Evolutionary conservation across 2,797 vertebrate genomes (phyloP), one percentile per base, ranked within the genome.

Genomic region (Lophius americanus): DNA sequence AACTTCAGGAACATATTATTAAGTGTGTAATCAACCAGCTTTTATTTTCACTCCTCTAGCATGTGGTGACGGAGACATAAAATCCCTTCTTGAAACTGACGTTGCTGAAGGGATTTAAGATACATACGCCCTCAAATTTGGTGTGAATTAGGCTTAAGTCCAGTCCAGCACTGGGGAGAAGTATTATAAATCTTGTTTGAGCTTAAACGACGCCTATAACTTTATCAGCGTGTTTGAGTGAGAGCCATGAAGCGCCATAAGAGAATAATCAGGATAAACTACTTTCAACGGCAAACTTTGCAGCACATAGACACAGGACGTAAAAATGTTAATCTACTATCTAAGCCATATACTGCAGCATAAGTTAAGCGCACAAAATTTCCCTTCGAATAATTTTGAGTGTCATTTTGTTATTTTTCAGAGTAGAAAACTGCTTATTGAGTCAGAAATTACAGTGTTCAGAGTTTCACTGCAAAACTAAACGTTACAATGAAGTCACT

Each of bases 121-220:
- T 74, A 70, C 55, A 65, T 58, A 23, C 23, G 4, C 37, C 55
- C 42, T 11, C 41, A 64, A 76, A 82, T 78, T n/a, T 73, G 73
- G 44, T 70, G 64, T 70, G 73, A 85, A 85, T 81, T 67, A 60
- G 60, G 60, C 66, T 77, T 80, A 70, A 76, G 65, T 68, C 62
- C 68, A 75, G 65, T 79, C 44, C 60, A 57, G 68, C 63, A 74
- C 74, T 62, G 55, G 58, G 64, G 75, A 60, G 55, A 76, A 79
- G 84, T 77, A 62, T 68, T 46, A 56, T 68, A 71, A 81, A 75
- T 64, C 79, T 55, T 75, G 57, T 41, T 66, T 55, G 36, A 70
- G 76, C 63, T 79, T 76, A 66, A 35, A 68, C 52, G 63, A 81
- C 67, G 60, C 70, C 64, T 62, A 11, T 60, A 83, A 78, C 66